Evolutionary conservation across 2,113 vertebrate genomes (phyloP).

Genomic region (Azemiops feae): DNA sequence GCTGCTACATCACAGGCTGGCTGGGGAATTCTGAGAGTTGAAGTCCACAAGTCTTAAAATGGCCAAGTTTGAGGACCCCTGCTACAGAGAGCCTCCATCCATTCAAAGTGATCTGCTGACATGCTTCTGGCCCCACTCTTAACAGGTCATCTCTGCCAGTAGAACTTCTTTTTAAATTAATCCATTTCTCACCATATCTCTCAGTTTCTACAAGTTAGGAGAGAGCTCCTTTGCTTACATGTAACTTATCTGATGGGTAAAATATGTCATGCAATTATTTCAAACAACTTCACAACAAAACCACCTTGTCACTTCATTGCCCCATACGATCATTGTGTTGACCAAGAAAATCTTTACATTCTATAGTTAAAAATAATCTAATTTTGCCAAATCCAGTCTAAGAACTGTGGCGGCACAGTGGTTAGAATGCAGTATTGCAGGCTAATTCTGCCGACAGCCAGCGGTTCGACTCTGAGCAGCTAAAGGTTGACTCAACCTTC

Average conservation of each 20-base stretch:
- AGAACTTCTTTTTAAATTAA: not conserved
- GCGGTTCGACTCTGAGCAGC: not conserved
- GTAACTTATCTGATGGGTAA: not conserved
- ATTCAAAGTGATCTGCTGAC: not conserved
- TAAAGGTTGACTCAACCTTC: not conserved
- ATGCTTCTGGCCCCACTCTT: not conserved
- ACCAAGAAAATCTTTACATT: not conserved
- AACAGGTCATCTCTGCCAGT: not conserved
- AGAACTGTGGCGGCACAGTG: not conserved
- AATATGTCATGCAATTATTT: not conserved
- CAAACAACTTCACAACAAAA: not conserved
- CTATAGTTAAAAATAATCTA: not conserved
- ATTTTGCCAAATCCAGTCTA: not conserved
- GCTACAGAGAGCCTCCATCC: not conserved
- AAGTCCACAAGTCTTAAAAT: too few relatives aligned
- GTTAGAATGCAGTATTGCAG: not conserved
- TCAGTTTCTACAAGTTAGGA: not conserved
- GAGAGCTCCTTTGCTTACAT: not conserved
- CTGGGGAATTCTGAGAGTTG: too few relatives aligned
- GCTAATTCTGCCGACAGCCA: not conserved
- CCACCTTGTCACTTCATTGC: not conserved
- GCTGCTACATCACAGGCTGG: not conserved
- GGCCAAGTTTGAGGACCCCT: too few relatives aligned
- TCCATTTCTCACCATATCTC: not conserved
- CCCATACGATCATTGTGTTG: not conserved